These are phyloP conservation scores for Alaudala cheleensis DNA, from an alignment of 2,113 vertebrate species.

Conservation along the genomic window DNA sequence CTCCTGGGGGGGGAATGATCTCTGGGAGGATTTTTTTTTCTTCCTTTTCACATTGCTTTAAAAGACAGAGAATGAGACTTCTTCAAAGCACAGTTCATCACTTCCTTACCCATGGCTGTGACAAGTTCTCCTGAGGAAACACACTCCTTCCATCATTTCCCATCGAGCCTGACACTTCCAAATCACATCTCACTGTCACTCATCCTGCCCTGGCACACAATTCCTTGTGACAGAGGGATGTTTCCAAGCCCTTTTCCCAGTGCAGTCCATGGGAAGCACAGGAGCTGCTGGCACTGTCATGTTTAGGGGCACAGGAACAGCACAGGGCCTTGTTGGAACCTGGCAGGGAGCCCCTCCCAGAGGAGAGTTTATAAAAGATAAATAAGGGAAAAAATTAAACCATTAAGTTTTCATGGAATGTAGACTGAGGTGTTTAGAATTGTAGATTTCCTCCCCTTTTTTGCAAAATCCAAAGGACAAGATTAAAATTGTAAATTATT, in stretches of 20 bases:
- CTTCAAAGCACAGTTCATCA: background rate
- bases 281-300: rapidly evolving
- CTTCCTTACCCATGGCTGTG: background rate
- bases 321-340: background rate
- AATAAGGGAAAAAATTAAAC: background rate
- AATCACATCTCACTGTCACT: background rate
- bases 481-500: background rate
- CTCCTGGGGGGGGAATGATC: background rate
- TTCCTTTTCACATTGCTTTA: background rate
- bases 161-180: background rate
- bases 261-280: background rate
- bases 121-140: background rate
- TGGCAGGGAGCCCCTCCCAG: background rate
- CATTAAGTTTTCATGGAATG: background rate
- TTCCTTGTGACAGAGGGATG: background rate
- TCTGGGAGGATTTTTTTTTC: background rate
- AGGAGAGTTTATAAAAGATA: background rate
- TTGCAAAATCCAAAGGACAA: background rate
- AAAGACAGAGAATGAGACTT: background rate
- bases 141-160: background rate
- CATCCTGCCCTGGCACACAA: background rate
- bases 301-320: background rate
- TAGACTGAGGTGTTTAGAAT: background rate
- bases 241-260: background rate
- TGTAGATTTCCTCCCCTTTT: background rate